phyloP scores from a whole-genome alignment of 1,140 invertebrate species.

The Caenorhabditis remanei region DNA sequence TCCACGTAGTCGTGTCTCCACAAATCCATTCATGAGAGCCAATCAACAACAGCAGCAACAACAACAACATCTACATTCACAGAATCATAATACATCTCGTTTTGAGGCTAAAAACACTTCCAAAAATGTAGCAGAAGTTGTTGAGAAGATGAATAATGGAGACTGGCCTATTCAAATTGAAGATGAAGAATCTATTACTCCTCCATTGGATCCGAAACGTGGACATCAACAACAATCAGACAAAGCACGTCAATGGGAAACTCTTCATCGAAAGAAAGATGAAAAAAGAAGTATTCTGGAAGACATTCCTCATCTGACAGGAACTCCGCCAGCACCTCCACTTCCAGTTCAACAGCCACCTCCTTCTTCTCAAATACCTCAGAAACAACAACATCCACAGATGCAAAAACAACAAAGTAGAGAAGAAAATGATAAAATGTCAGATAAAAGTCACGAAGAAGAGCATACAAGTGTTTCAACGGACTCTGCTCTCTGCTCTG shows the following conservation, averaged over 20 bases:
- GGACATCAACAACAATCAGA: slow-evolving; percentile 1
- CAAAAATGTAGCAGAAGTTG: slow-evolving; percentile 52
- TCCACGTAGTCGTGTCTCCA: slow-evolving; percentile 28
- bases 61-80: background rate
- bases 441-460: slow-evolving; percentile 16
- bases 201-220: background rate
- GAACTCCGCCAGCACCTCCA: slow-evolving; percentile 1
- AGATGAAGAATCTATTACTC: background rate
- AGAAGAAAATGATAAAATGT: slow-evolving; percentile 15
- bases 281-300: slow-evolving; percentile 51
- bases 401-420: slow-evolving; percentile 27
- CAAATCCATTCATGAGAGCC: slow-evolving; percentile 46
- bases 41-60: slow-evolving; percentile 37
- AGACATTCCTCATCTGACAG: slow-evolving; percentile 15
- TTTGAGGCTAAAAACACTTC: slow-evolving; percentile 14
- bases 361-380: slow-evolving; percentile 1
- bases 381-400: slow-evolving; percentile 11
- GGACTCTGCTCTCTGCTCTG: slow-evolving; percentile 10
- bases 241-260: slow-evolving; percentile 41
- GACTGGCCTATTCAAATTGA: slow-evolving; percentile 49
- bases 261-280: slow-evolving; percentile 40
- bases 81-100: background rate
- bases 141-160: slow-evolving; percentile 48
- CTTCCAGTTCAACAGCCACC: slow-evolving; percentile 16
- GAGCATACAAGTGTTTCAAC: slow-evolving; percentile 34